A percentile compares a stretch with the other conserved stretches of the same genome.
Evolutionary conservation across 1,140 invertebrate genomes (phyloP).

Genomic region (Fopius arisanus): DNA sequence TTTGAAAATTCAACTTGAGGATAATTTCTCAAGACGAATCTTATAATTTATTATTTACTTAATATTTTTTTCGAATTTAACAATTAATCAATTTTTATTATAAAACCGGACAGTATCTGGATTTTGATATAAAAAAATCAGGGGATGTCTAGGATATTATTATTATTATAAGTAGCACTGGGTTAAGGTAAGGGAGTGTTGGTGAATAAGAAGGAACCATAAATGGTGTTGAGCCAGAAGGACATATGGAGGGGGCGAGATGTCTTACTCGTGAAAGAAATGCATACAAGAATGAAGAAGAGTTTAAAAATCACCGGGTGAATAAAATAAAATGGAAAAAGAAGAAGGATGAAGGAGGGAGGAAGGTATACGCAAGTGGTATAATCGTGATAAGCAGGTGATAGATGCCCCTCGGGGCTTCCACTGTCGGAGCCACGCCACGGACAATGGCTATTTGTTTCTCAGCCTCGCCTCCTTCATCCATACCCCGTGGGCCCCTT

Average conservation of each 20-base stretch:
- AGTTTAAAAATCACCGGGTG: conserved; percentile 23
- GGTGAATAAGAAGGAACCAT: background rate
- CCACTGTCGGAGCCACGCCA: conserved; percentile 53
- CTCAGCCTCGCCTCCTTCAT: conserved; percentile 51
- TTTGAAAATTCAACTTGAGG: no score
- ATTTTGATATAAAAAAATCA: no score
- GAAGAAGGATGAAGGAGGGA: conserved; percentile 31
- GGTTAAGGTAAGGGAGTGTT: background rate
- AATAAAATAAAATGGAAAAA: conserved; percentile 26
- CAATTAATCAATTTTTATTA: no score
- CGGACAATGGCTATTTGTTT: conserved; percentile 66
- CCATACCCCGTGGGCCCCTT: conserved; percentile 25
- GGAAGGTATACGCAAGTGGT: conserved; percentile 55
- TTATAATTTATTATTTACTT: no score
- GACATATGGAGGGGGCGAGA: conserved; percentile 31
- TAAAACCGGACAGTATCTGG: no score
- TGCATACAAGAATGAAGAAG: conserved; percentile 22
- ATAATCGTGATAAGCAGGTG: conserved; percentile 67
- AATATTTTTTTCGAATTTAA: no score
- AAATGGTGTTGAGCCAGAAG: background rate
- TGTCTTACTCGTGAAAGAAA: conserved; percentile 42
- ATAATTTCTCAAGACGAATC: no score
- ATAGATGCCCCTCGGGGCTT: conserved; percentile 61
- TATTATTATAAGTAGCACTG: no score
- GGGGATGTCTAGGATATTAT: no score